Conservation (phyloP, 2,888 invertebrate genomes). For the Caenorhabditis parvicauda region DNA sequence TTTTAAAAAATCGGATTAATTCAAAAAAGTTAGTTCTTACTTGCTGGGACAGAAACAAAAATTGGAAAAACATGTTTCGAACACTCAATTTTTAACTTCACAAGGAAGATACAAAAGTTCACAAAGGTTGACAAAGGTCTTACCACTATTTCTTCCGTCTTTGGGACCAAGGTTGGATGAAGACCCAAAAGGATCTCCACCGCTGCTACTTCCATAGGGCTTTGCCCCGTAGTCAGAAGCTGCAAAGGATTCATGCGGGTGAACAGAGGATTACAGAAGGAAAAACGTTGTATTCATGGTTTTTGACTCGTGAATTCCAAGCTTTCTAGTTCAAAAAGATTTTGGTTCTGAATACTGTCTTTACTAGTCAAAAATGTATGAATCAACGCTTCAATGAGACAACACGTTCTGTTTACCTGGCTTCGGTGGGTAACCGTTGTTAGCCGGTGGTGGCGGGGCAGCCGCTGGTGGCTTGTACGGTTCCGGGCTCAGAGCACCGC, state of each 20-base stretch:
- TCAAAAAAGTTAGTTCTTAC: neutral
- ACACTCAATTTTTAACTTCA: neutral
- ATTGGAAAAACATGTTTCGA: neutral
- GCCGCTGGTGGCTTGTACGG: constrained; percentile 16
- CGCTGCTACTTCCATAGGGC: too few relatives aligned
- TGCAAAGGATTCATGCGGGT: too few relatives aligned
- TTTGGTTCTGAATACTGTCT: too few relatives aligned
- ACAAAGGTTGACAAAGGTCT: constrained; percentile 1
- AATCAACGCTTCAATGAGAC: too few relatives aligned
- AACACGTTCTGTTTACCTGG: constrained; percentile 23
- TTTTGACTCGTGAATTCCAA: too few relatives aligned
- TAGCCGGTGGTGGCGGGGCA: constrained; percentile 5
- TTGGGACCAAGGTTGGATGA: constrained; percentile 23
- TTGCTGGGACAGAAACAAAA: neutral
- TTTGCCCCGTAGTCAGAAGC: too few relatives aligned
- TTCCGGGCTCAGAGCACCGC: constrained; percentile 25
- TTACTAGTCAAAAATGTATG: too few relatives aligned
- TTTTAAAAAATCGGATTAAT: neutral
- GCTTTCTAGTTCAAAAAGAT: too few relatives aligned
- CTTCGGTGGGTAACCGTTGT: constrained; percentile 13
- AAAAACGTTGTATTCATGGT: too few relatives aligned
- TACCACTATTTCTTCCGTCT: constrained; percentile 36
- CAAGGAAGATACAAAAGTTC: neutral
- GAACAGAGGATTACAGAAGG: too few relatives aligned
- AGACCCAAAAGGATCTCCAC: constrained; percentile 21